Conservation (phyloP, 2,797 vertebrate species). For the Enteromius mattozi region DNA sequence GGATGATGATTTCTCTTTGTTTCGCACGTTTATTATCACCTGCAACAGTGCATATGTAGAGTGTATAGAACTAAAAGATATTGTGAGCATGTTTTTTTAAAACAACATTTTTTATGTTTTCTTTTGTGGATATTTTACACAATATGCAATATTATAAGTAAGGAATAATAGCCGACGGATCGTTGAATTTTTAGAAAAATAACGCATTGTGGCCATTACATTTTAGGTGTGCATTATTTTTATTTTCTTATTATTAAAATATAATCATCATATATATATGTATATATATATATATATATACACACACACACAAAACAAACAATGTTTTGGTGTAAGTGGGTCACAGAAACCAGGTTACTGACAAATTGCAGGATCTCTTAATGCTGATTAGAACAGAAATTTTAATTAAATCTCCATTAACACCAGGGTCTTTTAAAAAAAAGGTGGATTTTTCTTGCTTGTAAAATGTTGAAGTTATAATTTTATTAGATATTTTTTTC, state of each 20-base stretch:
- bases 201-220: no score
- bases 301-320: no score
- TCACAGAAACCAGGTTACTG: neutral
- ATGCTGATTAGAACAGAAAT: neutral
- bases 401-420: neutral
- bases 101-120: neutral
- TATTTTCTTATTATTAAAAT: no score
- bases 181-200: no score
- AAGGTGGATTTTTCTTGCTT: neutral
- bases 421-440: neutral
- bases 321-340: neutral
- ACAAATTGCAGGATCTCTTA: neutral
- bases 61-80: neutral
- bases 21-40: neutral
- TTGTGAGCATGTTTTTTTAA: neutral
- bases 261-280: no score
- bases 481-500: neutral
- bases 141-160: no score
- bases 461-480: neutral
- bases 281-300: no score
- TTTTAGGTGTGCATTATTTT: no score
- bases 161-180: no score
- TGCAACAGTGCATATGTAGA: neutral
- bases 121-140: no score
- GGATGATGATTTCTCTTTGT: neutral